phyloP scores from a whole-genome alignment of 1,140 invertebrate species.

The Drosophila ambigua region DNA sequence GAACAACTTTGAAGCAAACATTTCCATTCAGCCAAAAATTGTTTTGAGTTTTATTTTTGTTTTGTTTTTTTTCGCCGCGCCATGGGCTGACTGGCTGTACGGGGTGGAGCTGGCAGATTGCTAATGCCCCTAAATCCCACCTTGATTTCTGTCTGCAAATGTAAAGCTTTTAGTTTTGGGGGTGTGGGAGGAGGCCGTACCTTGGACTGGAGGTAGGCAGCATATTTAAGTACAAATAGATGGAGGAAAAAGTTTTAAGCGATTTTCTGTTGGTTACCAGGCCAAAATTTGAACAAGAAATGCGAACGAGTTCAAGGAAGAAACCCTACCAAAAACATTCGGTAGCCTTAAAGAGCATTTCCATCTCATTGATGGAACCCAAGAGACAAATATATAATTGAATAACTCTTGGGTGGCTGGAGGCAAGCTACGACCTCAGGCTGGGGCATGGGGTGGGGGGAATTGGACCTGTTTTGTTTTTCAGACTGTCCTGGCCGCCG shows the following conservation, averaged over 20 bases:
- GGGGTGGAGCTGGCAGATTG: constrained; percentile 21
- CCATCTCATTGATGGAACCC: constrained; percentile 4
- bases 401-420: constrained; percentile 17
- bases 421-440: background rate
- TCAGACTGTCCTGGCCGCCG: constrained; percentile 35
- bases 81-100: constrained; percentile 1
- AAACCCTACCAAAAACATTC: background rate
- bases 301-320: constrained; percentile 3
- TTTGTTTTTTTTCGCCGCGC: constrained; percentile 33
- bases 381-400: constrained; percentile 22
- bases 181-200: background rate
- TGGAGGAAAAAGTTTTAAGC: constrained; percentile 51
- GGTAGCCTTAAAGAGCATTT: constrained; percentile 1
- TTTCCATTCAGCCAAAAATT: constrained; percentile 51
- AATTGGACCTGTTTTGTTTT: constrained; percentile 13
- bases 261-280: constrained; percentile 50
- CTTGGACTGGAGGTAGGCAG: no score
- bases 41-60: constrained; percentile 34
- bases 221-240: constrained; percentile 38
- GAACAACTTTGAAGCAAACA: constrained; percentile 44
- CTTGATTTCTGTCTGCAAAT: constrained; percentile 55
- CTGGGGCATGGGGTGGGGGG: background rate
- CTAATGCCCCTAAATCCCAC: constrained; percentile 45
- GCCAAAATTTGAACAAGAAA: constrained; percentile 17
- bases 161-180: constrained; percentile 32